These are phyloP conservation scores for Microctonus hyperodae DNA, from an alignment of 2,888 invertebrate genomes.

Conservation along the genomic window DNA sequence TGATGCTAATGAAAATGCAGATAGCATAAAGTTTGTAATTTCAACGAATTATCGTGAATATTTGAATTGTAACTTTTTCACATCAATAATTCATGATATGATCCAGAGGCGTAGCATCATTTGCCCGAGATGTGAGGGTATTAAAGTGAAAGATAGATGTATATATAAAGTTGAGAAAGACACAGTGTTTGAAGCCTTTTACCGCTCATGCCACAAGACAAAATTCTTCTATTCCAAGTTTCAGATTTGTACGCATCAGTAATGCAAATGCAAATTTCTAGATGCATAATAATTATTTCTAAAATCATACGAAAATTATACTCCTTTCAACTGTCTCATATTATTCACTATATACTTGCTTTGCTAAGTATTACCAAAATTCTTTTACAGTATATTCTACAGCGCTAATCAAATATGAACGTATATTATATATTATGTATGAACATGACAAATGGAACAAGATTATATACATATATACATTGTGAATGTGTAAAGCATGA, in stretches of 20 bases:
- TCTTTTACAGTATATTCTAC: too few species aligned
- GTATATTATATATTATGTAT: too few species aligned
- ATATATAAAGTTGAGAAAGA: neutral
- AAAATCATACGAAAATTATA: neutral
- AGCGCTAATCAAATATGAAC: too few species aligned
- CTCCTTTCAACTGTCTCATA: too few species aligned
- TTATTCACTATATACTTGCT: too few species aligned
- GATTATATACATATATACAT: too few species aligned
- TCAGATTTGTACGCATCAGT: constrained; percentile 54
- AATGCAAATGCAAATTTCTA: constrained; percentile 42
- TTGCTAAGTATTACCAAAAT: too few species aligned
- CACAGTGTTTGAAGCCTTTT: neutral
- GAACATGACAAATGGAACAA: constrained; percentile 21
- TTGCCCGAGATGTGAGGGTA: neutral
- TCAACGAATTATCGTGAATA: constrained; percentile 40
- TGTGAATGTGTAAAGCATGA: too few species aligned
- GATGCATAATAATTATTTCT: neutral
- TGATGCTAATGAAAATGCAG: too few species aligned
- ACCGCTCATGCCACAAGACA: constrained; percentile 21
- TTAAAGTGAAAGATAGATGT: constrained; percentile 14
- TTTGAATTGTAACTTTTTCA: constrained; percentile 49
- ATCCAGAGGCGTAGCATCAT: neutral
- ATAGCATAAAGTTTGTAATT: neutral
- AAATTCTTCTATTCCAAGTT: constrained; percentile 49
- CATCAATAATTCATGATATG: constrained; percentile 55